phyloP scores from a whole-genome alignment of 2,113 vertebrate genomes.

The Stigmatopora argus region DNA sequence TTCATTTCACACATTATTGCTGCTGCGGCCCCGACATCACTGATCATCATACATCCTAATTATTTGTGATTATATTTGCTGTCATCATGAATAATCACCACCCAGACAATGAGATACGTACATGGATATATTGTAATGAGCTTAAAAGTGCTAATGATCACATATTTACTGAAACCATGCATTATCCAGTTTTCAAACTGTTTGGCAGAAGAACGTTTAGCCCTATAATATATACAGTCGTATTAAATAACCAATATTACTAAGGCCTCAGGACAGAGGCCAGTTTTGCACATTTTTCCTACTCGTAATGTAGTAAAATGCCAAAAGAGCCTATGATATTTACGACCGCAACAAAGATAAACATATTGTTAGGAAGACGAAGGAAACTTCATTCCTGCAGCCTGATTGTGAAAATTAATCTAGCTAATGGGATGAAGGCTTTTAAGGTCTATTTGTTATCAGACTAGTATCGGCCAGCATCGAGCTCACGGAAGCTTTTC shows the following conservation, averaged over 20 bases:
- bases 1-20: not conserved
- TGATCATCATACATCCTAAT: constrained; percentile 46
- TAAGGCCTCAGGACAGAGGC: not conserved
- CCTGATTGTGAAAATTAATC: constrained; percentile 37
- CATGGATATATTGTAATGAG: constrained; percentile 66
- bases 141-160: constrained; percentile 63
- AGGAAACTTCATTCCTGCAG: constrained; percentile 41
- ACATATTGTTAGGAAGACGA: constrained; percentile 17
- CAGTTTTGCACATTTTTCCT: constrained; percentile 1
- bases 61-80: constrained; percentile 61
- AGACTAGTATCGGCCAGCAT: constrained; percentile 32
- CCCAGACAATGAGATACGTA: constrained; percentile 53
- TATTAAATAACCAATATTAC: not conserved
- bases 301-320: constrained; percentile 7
- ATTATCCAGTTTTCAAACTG: constrained; percentile 63
- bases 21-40: constrained; percentile 19
- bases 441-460: constrained; percentile 30
- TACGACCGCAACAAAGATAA: constrained; percentile 7
- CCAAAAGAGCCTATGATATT: constrained; percentile 19
- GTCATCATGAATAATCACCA: constrained; percentile 63
- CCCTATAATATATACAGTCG: not conserved
- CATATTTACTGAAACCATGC: constrained; percentile 59
- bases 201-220: constrained; percentile 49
- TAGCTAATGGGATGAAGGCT: constrained; percentile 47
- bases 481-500: constrained; percentile 57